Conservation (phyloP, 2,113 vertebrate species). For the Patagioenas fasciata region DNA sequence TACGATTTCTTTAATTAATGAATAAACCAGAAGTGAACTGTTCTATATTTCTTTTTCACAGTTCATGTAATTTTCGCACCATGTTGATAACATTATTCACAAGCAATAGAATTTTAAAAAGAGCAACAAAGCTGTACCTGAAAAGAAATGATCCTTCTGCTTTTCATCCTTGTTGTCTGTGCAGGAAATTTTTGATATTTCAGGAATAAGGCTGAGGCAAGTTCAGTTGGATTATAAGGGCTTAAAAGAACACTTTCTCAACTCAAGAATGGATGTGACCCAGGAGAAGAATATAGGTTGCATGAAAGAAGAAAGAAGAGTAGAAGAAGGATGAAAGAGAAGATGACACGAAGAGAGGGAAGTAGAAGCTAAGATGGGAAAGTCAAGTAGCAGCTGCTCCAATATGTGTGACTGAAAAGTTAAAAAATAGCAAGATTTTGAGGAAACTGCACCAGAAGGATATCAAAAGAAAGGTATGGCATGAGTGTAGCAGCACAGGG, state of each 20-base stretch:
- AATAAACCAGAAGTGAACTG: background rate
- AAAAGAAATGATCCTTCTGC: background rate
- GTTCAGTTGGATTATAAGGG: background rate
- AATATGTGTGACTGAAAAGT: background rate
- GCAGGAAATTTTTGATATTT: background rate
- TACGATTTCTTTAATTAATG: background rate
- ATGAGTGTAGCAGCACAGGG: fast-evolving
- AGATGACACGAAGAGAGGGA: background rate
- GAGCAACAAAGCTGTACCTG: background rate
- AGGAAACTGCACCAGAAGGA: background rate
- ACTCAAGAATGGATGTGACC: background rate
- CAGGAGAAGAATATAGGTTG: background rate
- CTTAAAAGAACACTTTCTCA: background rate
- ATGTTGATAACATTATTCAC: background rate
- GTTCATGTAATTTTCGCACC: background rate
- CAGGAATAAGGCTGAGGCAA: background rate
- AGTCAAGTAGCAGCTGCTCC: background rate
- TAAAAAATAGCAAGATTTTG: background rate
- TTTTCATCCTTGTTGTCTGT: background rate
- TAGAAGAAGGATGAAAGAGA: background rate
- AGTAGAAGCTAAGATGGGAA: background rate
- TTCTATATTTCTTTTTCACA: background rate
- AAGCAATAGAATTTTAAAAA: fast-evolving
- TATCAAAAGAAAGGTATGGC: background rate
- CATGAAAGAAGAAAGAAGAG: background rate